A percentile compares a stretch with the other conserved stretches of the same genome.
These are phyloP conservation scores for Coreoperca whiteheadi DNA, from an alignment of 2,113 vertebrate genomes.

Conservation along the genomic window DNA sequence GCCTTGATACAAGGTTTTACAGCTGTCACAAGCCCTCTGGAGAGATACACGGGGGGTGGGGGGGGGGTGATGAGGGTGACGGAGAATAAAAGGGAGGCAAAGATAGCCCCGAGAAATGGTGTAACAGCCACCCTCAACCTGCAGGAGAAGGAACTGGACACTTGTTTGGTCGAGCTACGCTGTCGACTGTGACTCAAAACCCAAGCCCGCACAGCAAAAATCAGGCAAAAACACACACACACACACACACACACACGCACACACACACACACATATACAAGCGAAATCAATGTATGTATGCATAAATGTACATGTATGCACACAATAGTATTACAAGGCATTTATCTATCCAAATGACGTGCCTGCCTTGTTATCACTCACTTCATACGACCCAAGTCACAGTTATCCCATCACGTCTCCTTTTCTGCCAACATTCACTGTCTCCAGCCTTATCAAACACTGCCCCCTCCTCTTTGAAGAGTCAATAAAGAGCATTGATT, in stretches of 20 bases:
- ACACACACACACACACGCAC: neutral
- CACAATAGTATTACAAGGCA: neutral
- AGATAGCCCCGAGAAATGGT: constrained; percentile 38
- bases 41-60: constrained; percentile 51
- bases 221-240: neutral
- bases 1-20: constrained; percentile 82
- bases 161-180: constrained; percentile 13
- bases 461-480: constrained; percentile 37
- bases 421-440: constrained; percentile 16
- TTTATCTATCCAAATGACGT: neutral
- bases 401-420: constrained; percentile 31
- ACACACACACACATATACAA: neutral
- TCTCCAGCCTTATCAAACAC: constrained; percentile 27
- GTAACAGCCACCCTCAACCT: constrained; percentile 28
- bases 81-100: constrained; percentile 54
- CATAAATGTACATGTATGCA: neutral
- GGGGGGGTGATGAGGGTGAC: constrained; percentile 18
- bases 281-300: no score
- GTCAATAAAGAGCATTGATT: constrained; percentile 61
- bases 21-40: constrained; percentile 78
- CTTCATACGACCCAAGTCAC: constrained; percentile 5
- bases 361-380: constrained; percentile 26
- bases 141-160: constrained; percentile 46
- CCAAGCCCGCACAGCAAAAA: neutral
- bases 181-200: neutral